Conservation (phyloP, 2,888 invertebrate species). For the Apotomis betuletana region DNA sequence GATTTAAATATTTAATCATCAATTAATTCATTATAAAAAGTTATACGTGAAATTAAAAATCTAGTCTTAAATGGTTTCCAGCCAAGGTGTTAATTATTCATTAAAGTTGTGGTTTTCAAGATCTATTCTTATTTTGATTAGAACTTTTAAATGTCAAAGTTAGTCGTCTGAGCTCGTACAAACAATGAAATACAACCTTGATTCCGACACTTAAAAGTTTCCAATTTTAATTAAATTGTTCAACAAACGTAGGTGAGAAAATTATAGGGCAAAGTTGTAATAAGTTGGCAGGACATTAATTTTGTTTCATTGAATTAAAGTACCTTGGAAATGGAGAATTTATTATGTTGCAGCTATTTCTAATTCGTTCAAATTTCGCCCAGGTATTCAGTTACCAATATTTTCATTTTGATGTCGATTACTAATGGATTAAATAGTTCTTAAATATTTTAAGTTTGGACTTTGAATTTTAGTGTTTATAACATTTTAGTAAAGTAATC, state of each 20-base stretch:
- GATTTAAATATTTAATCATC: no score
- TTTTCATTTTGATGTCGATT: no score
- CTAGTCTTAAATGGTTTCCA: no score
- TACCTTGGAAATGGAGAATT: slow-evolving; percentile 10
- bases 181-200: slow-evolving; percentile 27
- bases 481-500: no score
- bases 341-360: slow-evolving; percentile 10
- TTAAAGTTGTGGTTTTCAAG: no score
- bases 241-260: slow-evolving; percentile 21
- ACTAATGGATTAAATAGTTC: no score
- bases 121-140: neutral
- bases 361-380: neutral
- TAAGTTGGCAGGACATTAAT: slow-evolving; percentile 12
- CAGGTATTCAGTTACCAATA: no score
- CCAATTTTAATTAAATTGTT: slow-evolving; percentile 33
- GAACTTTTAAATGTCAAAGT: neutral
- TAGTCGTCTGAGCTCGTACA: neutral
- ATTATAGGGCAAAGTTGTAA: slow-evolving; percentile 14
- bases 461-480: no score
- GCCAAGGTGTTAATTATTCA: no score
- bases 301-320: slow-evolving; percentile 18
- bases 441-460: no score
- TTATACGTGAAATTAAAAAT: no score
- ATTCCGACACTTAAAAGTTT: slow-evolving; percentile 18
- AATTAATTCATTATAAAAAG: no score